These are phyloP conservation scores for Onthophagus sagittarius DNA, from an alignment of 2,888 invertebrate genomes.

Conservation along the genomic window DNA sequence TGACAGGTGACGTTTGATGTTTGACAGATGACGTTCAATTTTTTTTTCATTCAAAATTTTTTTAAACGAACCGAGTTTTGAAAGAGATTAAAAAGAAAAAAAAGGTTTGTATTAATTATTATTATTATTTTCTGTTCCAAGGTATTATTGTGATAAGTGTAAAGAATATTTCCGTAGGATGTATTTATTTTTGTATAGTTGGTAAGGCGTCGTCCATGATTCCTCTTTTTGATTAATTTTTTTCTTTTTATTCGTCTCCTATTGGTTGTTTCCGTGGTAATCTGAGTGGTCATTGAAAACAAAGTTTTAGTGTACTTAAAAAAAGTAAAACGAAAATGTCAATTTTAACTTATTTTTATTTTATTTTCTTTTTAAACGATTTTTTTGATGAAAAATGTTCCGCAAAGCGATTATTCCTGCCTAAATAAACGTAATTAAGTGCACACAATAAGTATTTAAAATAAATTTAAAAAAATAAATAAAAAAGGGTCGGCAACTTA, in stretches of 20 bases:
- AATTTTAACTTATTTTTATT: too few relatives aligned
- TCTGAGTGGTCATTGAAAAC: too few relatives aligned
- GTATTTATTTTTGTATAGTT: not conserved
- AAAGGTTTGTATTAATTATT: not conserved
- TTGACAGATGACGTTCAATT: too few relatives aligned
- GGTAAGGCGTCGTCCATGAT: not conserved
- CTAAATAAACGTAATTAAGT: not conserved
- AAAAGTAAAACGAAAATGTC: not conserved
- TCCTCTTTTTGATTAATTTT: not conserved
- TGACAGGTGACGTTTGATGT: not conserved
- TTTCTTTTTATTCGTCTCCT: not conserved
- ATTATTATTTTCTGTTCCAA: not conserved
- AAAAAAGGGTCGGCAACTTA: not conserved
- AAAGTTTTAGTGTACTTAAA: too few relatives aligned
- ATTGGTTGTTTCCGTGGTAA: too few relatives aligned
- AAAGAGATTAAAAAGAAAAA: not conserved
- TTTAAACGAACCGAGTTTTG: not conserved
- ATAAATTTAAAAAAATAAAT: conserved; percentile 2
- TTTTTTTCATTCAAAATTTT: too few relatives aligned
- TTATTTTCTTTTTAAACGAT: too few relatives aligned
- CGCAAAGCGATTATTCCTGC: not conserved
- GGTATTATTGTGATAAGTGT: not conserved
- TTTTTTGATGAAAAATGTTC: too few relatives aligned
- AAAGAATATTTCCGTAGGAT: not conserved
- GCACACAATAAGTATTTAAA: conserved; percentile 4